Conservation (phyloP, 2,113 vertebrate species). For the Microcebus lehilahytsara region DNA sequence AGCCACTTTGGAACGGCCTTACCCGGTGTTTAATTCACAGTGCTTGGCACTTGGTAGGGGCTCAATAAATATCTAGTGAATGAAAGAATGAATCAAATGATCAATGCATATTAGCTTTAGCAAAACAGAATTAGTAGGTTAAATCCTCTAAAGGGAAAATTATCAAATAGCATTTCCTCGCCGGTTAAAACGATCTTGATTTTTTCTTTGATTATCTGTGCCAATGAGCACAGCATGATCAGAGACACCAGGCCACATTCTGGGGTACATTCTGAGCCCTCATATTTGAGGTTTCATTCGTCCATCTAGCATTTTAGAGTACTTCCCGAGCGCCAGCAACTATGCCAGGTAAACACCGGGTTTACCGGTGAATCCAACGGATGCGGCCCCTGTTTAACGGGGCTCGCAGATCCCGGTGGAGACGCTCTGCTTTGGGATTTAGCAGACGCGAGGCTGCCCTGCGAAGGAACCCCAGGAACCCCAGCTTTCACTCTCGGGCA, state of each 20-base stretch:
- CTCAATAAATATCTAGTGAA: neutral
- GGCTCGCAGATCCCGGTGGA: accelerated
- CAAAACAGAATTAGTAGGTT: neutral
- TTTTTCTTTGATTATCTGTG: neutral
- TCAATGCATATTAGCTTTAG: neutral
- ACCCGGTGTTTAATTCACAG: neutral
- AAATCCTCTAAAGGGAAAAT: neutral
- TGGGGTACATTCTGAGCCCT: neutral
- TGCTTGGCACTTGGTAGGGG: neutral
- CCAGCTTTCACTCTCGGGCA: neutral
- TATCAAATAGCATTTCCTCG: neutral
- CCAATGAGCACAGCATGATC: too few relatives aligned
- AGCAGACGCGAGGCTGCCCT: neutral
- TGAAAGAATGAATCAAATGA: neutral
- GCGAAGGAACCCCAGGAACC: neutral
- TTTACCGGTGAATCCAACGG: accelerated
- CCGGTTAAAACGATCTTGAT: neutral
- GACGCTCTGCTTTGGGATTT: neutral
- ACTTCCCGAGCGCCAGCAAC: accelerated
- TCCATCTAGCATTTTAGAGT: accelerated
- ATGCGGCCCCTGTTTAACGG: accelerated
- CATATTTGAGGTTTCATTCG: neutral
- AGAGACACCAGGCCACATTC: neutral
- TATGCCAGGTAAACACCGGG: neutral
- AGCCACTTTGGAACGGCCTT: neutral